Percentiles rank a stretch among this genome's conserved stretches.
phyloP scores from a whole-genome alignment of 1,140 invertebrate species.

The Theocolax elegans region DNA sequence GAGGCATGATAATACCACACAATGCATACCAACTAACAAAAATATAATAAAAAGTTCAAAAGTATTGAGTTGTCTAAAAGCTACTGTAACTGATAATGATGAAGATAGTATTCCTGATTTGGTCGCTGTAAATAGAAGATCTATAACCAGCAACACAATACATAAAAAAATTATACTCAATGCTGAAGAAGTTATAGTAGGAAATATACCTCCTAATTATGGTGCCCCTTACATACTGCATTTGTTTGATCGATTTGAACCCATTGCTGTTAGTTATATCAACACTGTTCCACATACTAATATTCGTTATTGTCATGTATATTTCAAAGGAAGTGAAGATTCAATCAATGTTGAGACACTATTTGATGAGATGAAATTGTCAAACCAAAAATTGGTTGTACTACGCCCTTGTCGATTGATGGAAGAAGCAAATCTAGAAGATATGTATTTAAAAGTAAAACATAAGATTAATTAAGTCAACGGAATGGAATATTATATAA shows the following conservation, averaged over 20 bases:
- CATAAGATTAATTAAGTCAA: not conserved
- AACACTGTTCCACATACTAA: conserved; percentile 8
- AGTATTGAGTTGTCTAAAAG: too few species aligned
- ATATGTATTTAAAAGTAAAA: too few species aligned
- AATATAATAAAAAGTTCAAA: too few species aligned
- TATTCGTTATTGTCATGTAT: conserved; percentile 57
- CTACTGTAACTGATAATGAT: not conserved
- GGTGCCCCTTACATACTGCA: conserved; percentile 51
- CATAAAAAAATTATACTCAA: conserved; percentile 6
- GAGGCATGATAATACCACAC: too few species aligned
- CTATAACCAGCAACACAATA: not conserved
- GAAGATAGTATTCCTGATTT: conserved; percentile 1
- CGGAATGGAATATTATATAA: not conserved
- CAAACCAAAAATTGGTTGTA: conserved; percentile 48
- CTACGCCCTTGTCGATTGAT: conserved; percentile 37
- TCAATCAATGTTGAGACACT: conserved; percentile 42
- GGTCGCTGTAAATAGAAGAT: not conserved
- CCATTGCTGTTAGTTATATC: conserved; percentile 52
- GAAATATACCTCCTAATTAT: conserved; percentile 50
- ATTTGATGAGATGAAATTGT: conserved; percentile 50
- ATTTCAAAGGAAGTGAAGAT: conserved; percentile 49
- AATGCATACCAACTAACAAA: too few species aligned
- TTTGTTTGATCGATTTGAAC: conserved; percentile 53
- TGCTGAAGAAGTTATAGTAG: conserved; percentile 55
- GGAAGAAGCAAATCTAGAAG: not conserved